These are phyloP conservation scores for Zelostemma sp. DNA, from an alignment of 1,140 invertebrate species.

Conservation along the genomic window DNA sequence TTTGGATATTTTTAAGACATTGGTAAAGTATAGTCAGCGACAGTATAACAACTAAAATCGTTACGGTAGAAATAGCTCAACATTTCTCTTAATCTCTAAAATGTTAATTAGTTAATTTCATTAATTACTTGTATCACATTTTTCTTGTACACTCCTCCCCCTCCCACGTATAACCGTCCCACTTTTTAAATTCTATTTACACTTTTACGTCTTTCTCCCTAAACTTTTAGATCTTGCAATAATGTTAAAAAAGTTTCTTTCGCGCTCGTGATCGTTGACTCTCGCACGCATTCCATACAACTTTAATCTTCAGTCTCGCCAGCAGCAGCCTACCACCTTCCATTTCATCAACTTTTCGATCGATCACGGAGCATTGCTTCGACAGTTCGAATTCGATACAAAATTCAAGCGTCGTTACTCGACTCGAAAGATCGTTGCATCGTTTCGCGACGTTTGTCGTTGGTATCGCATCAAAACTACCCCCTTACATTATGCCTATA, in stretches of 20 bases:
- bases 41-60: slow-evolving; percentile 52
- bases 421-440: neutral
- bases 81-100: slow-evolving; percentile 58
- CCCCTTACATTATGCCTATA: slow-evolving; percentile 40
- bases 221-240: slow-evolving; percentile 11
- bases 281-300: slow-evolving; percentile 17
- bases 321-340: slow-evolving; percentile 41
- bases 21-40: slow-evolving; percentile 59
- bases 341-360: slow-evolving; percentile 36
- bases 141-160: slow-evolving; percentile 58
- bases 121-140: slow-evolving; percentile 70
- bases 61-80: slow-evolving; percentile 62
- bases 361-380: slow-evolving; percentile 45
- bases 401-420: too few species aligned
- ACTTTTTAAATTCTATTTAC: slow-evolving; percentile 40
- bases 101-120: slow-evolving; percentile 65
- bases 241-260: slow-evolving; percentile 29
- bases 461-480: slow-evolving; percentile 23
- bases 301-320: slow-evolving; percentile 48
- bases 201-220: slow-evolving; percentile 12
- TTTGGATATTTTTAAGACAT: slow-evolving; percentile 60
- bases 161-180: slow-evolving; percentile 24
- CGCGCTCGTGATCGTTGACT: slow-evolving; percentile 39
- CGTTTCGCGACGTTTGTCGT: slow-evolving; percentile 1
- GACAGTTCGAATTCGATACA: neutral